A percentile compares a stretch with the other conserved stretches of the same genome.
Conservation (phyloP, 92 coral and sea anemone genomes). For the Bergia sp. region DNA sequence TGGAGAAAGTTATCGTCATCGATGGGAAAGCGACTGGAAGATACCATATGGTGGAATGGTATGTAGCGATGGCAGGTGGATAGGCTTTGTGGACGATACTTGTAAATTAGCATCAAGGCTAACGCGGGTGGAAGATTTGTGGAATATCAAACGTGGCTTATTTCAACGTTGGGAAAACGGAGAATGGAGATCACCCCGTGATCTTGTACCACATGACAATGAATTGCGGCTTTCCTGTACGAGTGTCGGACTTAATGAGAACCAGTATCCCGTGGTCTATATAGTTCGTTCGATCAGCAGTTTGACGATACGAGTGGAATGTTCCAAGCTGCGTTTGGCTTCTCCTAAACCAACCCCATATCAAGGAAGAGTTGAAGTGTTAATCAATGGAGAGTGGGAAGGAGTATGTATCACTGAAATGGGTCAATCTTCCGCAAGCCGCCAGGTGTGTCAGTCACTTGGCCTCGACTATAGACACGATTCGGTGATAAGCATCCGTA, state of each 20-base stretch:
- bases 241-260: not conserved
- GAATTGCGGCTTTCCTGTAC: not conserved
- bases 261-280: not conserved
- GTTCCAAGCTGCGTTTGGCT: slow-evolving; percentile 40
- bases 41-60: not conserved
- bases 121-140: not conserved
- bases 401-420: slow-evolving; percentile 36
- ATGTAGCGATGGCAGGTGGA: not conserved
- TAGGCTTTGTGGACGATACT: slow-evolving; percentile 1
- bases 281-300: not conserved
- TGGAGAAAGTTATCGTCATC: not conserved
- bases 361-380: slow-evolving; percentile 47
- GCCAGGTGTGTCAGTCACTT: not conserved
- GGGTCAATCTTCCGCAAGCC: not conserved
- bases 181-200: slow-evolving; percentile 10
- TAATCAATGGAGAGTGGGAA: slow-evolving; percentile 29
- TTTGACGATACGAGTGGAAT: not conserved
- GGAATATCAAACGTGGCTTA: slow-evolving; percentile 13
- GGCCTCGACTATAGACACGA: not conserved
- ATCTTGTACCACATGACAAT: not conserved
- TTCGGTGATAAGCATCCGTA: slow-evolving; percentile 12
- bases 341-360: slow-evolving; percentile 23
- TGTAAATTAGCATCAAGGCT: not conserved
- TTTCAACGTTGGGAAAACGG: slow-evolving; percentile 38
- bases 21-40: not conserved